phyloP scores from a whole-genome alignment of 2,113 vertebrate species.

The Eublepharis macularius region DNA sequence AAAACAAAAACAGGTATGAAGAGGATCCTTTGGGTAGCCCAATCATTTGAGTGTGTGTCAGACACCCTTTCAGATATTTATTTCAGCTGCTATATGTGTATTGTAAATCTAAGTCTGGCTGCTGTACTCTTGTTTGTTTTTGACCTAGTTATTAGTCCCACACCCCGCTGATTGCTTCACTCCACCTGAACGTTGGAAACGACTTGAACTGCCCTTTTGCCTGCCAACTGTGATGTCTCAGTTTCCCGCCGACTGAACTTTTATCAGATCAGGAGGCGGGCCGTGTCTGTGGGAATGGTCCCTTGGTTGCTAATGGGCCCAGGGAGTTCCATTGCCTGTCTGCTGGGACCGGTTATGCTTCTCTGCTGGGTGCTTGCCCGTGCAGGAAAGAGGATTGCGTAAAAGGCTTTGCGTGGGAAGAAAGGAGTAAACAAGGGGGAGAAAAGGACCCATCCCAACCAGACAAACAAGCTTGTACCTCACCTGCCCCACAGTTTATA shows the following conservation, averaged over 20 bases:
- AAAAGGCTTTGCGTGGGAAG: not conserved
- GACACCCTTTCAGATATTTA: not conserved
- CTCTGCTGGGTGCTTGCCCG: not conserved
- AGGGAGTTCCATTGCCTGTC: not conserved
- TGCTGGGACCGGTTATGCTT: not conserved
- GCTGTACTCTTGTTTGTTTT: not conserved
- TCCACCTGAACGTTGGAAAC: not conserved
- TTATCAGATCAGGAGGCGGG: conserved; percentile 1
- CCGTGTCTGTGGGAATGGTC: not conserved
- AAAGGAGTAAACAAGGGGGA: not conserved
- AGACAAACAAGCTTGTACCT: conserved; percentile 11
- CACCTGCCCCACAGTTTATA: not conserved
- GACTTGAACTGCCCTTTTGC: not conserved
- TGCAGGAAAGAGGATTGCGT: conserved; percentile 2
- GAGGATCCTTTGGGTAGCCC: no score
- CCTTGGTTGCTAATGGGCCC: not conserved
- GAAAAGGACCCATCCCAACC: not conserved
- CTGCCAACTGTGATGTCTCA: not conserved
- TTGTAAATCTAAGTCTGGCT: not conserved
- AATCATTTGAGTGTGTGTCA: not conserved
- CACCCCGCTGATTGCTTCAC: not conserved
- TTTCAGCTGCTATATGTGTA: not conserved
- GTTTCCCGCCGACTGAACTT: not conserved
- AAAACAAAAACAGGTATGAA: not conserved
- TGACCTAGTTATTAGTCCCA: conserved; percentile 10